A percentile compares a stretch with the other conserved stretches of the same genome.
phyloP scores from a whole-genome alignment of 1,140 invertebrate genomes.

The Apocrypta bakeri region DNA sequence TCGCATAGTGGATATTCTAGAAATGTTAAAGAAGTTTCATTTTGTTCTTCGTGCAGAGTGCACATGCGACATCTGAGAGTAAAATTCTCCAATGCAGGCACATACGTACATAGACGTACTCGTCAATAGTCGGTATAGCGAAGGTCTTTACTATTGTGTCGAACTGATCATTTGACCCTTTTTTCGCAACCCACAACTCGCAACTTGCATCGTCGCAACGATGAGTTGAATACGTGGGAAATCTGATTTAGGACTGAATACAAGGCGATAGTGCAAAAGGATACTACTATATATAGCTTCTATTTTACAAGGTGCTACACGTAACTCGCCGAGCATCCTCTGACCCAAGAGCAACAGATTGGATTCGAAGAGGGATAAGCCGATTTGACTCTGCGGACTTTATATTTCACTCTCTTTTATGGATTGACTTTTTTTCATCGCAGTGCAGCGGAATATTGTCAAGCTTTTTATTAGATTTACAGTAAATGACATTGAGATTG shows the following conservation, averaged over 20 bases:
- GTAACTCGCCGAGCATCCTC: slow-evolving; percentile 36
- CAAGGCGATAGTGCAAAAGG: neutral
- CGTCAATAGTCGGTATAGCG: neutral
- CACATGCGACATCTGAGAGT: neutral
- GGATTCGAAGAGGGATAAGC: slow-evolving; percentile 55
- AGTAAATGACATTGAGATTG: neutral
- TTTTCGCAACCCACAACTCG: neutral
- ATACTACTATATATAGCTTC: neutral
- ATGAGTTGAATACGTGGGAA: neutral
- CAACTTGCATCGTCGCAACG: neutral
- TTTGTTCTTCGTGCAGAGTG: neutral
- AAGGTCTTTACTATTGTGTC: neutral
- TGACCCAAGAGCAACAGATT: slow-evolving; percentile 57
- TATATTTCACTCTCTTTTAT: slow-evolving; percentile 47
- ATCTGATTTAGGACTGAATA: slow-evolving; percentile 15
- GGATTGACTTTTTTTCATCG: slow-evolving; percentile 22
- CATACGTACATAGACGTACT: neutral
- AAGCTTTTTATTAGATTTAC: neutral
- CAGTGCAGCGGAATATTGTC: neutral
- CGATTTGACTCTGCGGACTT: slow-evolving; percentile 57
- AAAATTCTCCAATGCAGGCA: neutral
- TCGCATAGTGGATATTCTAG: neutral
- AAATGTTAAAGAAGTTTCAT: neutral
- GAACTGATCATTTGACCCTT: neutral
- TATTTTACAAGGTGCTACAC: neutral